phyloP scores from a whole-genome alignment of 2,888 invertebrate genomes.

The Siphonodentalium dalli region DNA sequence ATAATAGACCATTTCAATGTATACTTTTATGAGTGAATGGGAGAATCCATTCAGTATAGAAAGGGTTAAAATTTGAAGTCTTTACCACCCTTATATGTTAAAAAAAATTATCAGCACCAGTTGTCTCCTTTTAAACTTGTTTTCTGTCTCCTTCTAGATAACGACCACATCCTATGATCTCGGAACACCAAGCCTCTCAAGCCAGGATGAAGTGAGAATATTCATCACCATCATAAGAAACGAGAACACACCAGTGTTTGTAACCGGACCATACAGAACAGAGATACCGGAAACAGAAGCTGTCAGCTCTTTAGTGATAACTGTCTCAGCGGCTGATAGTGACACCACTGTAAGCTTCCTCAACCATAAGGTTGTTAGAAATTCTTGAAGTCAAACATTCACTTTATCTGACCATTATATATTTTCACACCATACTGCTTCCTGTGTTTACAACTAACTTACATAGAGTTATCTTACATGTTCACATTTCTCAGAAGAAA shows the following conservation, averaged over 20 bases:
- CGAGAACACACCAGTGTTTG: slow-evolving; percentile 38
- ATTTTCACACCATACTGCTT: slow-evolving; percentile 3
- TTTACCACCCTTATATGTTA: no score
- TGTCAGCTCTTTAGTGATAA: background rate
- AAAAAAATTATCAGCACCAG: no score
- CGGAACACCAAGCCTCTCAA: slow-evolving; percentile 36
- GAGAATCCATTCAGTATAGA: no score
- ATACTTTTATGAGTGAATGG: no score
- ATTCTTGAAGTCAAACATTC: slow-evolving; percentile 10
- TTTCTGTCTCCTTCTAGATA: slow-evolving; percentile 27
- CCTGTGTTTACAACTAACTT: no score
- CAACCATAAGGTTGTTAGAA: background rate
- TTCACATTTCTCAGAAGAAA: no score
- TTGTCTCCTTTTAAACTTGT: no score
- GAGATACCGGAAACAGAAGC: slow-evolving; percentile 22
- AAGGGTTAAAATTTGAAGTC: no score
- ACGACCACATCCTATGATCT: slow-evolving; percentile 42
- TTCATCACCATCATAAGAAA: slow-evolving; percentile 41
- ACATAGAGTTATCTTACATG: no score
- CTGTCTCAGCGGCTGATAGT: slow-evolving; percentile 31
- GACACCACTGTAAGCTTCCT: slow-evolving; percentile 31
- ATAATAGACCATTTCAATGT: no score
- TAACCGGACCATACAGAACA: background rate
- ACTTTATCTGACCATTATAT: background rate
- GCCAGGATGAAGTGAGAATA: slow-evolving; percentile 31